Conservation (phyloP, 2,888 invertebrate genomes). For the Endomychus coccineus region DNA sequence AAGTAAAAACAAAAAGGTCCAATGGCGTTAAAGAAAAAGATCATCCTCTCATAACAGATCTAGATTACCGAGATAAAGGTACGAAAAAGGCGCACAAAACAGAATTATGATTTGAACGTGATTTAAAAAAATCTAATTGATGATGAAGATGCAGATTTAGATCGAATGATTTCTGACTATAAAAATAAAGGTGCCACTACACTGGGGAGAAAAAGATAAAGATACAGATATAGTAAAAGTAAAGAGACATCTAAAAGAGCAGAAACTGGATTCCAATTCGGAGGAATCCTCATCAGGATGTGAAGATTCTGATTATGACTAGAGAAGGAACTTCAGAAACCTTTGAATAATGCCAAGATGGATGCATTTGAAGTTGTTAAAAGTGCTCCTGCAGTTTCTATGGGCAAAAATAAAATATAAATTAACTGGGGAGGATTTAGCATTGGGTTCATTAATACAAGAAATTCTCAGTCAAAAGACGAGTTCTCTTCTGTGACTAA, state of each 20-base stretch:
- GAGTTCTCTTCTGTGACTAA: no score
- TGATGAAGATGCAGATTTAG: constrained; percentile 82
- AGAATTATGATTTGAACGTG: constrained; percentile 82
- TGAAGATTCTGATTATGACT: constrained; percentile 46
- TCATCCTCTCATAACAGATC: constrained; percentile 72
- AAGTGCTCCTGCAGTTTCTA: constrained; percentile 43
- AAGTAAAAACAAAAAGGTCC: constrained; percentile 36
- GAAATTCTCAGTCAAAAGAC: no score
- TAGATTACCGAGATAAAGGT: constrained; percentile 68
- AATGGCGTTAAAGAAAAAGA: constrained; percentile 31
- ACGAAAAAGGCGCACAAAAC: constrained; percentile 72
- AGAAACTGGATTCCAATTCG: constrained; percentile 31
- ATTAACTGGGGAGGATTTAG: constrained; percentile 80
- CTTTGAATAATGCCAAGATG: constrained; percentile 41
- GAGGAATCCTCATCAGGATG: constrained; percentile 30
- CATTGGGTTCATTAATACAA: constrained; percentile 80
- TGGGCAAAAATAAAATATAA: no score
- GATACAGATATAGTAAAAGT: constrained; percentile 7
- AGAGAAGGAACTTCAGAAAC: constrained; percentile 34
- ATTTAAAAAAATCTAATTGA: constrained; percentile 73
- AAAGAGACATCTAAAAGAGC: constrained; percentile 24
- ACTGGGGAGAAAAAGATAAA: constrained; percentile 26
- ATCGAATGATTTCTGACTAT: constrained; percentile 65
- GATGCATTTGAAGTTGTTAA: constrained; percentile 65
- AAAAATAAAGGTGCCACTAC: constrained; percentile 60